Conservation (phyloP, 2,113 vertebrate genomes). For the Amia ocellicauda region DNA sequence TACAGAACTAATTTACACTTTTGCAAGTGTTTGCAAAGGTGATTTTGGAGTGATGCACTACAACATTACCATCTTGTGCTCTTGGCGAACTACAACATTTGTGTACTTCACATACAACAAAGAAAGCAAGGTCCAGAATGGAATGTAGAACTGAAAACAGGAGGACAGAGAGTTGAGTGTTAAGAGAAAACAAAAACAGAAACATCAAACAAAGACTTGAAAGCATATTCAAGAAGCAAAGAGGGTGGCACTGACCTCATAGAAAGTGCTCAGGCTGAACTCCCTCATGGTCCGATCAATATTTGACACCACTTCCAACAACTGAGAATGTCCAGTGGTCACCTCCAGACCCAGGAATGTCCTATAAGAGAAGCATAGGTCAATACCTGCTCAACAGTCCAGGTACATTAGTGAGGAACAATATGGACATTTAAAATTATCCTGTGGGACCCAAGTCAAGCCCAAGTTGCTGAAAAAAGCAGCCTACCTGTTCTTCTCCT, state of each 20-base stretch:
- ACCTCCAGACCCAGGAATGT: conserved; percentile 89
- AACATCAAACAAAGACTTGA: no score
- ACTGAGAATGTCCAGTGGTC: conserved; percentile 68
- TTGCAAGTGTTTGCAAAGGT: not conserved
- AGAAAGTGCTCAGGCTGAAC: conserved; percentile 81
- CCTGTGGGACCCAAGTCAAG: not conserved
- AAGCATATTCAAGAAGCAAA: no score
- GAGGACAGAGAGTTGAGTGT: no score
- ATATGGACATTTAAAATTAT: no score
- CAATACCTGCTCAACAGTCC: not conserved
- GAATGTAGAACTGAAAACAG: no score
- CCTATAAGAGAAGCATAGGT: conserved; percentile 50
- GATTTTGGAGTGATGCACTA: not conserved
- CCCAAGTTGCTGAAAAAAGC: not conserved
- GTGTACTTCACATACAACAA: no score
- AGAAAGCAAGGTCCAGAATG: no score
- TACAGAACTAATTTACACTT: not conserved
- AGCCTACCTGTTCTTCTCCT: conserved; percentile 87
- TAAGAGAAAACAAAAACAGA: no score
- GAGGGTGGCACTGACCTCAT: conserved; percentile 67
- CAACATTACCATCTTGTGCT: not conserved
- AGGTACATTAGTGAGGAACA: no score
- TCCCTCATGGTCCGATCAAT: conserved; percentile 82
- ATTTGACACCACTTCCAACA: conserved; percentile 73
- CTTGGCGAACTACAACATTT: not conserved